Evolutionary conservation across 2,113 vertebrate species (phyloP), one percentile per base, ranked within the genome.

Genomic region (Tragulus kanchil): DNA sequence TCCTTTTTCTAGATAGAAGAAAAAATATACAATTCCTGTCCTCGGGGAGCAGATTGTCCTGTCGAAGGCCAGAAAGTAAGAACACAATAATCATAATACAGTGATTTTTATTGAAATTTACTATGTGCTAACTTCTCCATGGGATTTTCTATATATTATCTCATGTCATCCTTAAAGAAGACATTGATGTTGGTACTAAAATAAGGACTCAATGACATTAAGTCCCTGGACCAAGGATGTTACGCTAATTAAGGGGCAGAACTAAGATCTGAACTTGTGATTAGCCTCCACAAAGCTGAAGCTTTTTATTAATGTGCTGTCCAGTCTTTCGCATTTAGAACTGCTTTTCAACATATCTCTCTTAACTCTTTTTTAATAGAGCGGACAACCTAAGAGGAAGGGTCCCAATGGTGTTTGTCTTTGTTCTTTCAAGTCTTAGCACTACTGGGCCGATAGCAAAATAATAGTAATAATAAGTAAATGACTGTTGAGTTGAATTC

Each of bases 21-120:
- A 95, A 97, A 95, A 88, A 25, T 21, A 79, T 77, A 85, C 28
- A 95, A 85, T 61, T 93, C 23, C 81, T 17, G 6, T 36, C 31
- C 17, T 61, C 3, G 1, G 50, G 42, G 26, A 31, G 3, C 19
- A 28, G n/a, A 16, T 9, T 36, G 23, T 52, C 1, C 25, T 54
- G 3, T 0, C 0, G 26, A 67, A 6, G 3, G 2, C 17, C 52
- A 28, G 6, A 25, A 26, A 78, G 8, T 54, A 90, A 15, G 11
- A 65, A 71, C 42, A 59, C 54, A 52, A 4, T 31, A 52, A 6
- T 16, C 69, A 69, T 21, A 19, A 58, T 59, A 4, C 42, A 13
- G 14, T 58, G 42, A 58, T 90, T 58, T 89, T 45, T 59, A 48
- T n/a, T 75, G 28, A 83, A 7, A 78, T 86, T 62, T 71, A 50